A percentile compares a stretch with the other conserved stretches of the same genome.
These are phyloP conservation scores for Sphenodon punctatus DNA, from an alignment of 2,797 vertebrate genomes.

Conservation along the genomic window DNA sequence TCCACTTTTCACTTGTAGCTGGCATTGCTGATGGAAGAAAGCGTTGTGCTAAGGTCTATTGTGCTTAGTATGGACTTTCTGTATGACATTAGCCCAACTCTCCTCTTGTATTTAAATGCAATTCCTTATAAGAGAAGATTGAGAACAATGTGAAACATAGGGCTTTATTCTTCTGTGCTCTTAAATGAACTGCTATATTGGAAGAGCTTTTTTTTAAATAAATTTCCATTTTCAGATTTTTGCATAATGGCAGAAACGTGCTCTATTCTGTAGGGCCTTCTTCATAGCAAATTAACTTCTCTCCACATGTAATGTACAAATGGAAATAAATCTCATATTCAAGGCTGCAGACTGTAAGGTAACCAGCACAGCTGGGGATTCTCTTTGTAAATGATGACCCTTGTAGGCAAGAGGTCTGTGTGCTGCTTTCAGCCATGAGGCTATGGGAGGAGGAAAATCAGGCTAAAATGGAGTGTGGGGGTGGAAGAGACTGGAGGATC, in stretches of 20 bases:
- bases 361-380: not conserved
- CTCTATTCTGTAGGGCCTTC: not conserved
- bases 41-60: conserved; percentile 64
- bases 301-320: not conserved
- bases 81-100: conserved; percentile 59
- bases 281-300: not conserved
- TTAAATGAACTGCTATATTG: not conserved
- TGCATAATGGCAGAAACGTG: not conserved
- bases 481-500: not conserved
- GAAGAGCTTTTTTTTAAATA: not conserved
- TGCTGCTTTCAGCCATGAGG: not conserved
- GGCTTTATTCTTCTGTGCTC: not conserved
- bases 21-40: conserved; percentile 66
- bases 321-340: not conserved
- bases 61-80: conserved; percentile 67
- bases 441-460: not conserved
- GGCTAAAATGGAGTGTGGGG: not conserved
- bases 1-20: conserved; percentile 62
- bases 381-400: not conserved
- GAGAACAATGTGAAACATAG: not conserved
- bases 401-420: not conserved
- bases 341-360: not conserved
- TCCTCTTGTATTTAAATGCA: conserved; percentile 57
- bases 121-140: conserved; percentile 32
- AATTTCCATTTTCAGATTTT: not conserved